These are phyloP conservation scores for Mythimna albipuncta DNA, from an alignment of 2,888 invertebrate species.

Conservation along the genomic window DNA sequence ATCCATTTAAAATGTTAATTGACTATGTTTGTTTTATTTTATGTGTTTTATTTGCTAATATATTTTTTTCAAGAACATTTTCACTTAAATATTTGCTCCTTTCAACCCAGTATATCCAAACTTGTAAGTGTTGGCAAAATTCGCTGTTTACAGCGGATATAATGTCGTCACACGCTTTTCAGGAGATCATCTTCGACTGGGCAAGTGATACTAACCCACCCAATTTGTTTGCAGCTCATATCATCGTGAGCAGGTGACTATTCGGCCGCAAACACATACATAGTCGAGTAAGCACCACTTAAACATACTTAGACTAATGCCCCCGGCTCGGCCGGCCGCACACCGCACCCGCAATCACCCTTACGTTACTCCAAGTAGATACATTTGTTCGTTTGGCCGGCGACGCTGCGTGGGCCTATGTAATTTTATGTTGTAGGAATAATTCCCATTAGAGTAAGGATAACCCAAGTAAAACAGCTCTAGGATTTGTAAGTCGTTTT, in stretches of 20 bases:
- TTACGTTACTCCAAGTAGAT: conserved; percentile 47
- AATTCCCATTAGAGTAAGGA: conserved; percentile 85
- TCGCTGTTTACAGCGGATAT: neutral
- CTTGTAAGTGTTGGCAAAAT: conserved; percentile 7
- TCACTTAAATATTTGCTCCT: neutral
- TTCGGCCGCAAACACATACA: conserved; percentile 85
- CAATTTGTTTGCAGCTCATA: conserved; percentile 84
- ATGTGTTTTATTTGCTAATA: conserved; percentile 20
- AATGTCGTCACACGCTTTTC: neutral
- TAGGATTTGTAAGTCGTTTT: conserved; percentile 77
- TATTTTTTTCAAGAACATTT: neutral
- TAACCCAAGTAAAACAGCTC: conserved; percentile 81
- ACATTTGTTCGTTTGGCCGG: conserved; percentile 55
- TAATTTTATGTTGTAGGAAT: conserved; percentile 87
- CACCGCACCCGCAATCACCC: conserved; percentile 47
- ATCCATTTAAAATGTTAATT: conserved; percentile 1
- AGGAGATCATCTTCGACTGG: conserved; percentile 3
- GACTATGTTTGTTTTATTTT: conserved; percentile 14
- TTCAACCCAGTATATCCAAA: neutral
- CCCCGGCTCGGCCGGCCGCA: conserved; percentile 64
- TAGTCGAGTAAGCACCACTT: conserved; percentile 86
- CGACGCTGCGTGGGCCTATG: conserved; percentile 74
- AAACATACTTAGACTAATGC: conserved; percentile 81
- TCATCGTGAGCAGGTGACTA: conserved; percentile 89
- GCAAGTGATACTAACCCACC: conserved; percentile 24